These are phyloP conservation scores for Xenentodon cancila DNA, from an alignment of 2,797 vertebrate species.

Conservation along the genomic window DNA sequence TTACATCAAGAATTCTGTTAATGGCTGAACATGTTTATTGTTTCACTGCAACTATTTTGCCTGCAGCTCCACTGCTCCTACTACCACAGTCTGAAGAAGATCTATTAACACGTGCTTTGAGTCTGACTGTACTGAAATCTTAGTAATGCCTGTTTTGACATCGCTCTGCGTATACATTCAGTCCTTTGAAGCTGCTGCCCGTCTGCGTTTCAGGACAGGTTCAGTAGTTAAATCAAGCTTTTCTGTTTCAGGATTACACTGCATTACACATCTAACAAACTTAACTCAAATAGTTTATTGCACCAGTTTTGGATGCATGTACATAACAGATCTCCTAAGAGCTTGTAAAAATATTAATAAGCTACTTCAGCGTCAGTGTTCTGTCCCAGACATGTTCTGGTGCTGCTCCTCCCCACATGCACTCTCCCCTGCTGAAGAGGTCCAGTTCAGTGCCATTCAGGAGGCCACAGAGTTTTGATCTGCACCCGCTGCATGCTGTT, in stretches of 20 bases:
- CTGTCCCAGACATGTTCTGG: conserved; percentile 39
- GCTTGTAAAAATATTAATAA: conserved; percentile 31
- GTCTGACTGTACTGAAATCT: conserved; percentile 6
- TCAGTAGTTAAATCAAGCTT: conserved; percentile 6
- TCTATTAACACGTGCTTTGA: conserved; percentile 12
- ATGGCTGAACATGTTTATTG: conserved; percentile 23
- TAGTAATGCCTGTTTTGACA: conserved; percentile 15
- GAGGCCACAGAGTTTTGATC: conserved; percentile 28
- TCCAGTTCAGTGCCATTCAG: conserved; percentile 20
- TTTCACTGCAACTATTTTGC: conserved; percentile 25
- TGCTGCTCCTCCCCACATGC: conserved; percentile 58
- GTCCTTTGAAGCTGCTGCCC: background rate
- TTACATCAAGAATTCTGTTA: background rate
- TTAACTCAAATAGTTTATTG: conserved; percentile 6
- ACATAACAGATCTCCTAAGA: conserved; percentile 35
- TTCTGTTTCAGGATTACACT: conserved; percentile 32
- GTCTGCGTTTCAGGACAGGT: conserved; percentile 15
- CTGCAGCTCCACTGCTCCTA: conserved; percentile 69
- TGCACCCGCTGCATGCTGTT: conserved; percentile 22
- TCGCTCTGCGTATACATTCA: conserved; percentile 4
- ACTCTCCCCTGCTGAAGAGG: conserved; percentile 26
- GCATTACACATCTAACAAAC: conserved; percentile 24
- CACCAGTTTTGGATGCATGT: conserved; percentile 53
- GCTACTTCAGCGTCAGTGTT: conserved; percentile 15
- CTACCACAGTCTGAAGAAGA: conserved; percentile 56